Percentiles rank a stretch among this genome's conserved stretches.
Conservation (phyloP, 2,797 vertebrate genomes). For the Lithobates sylvaticus region DNA sequence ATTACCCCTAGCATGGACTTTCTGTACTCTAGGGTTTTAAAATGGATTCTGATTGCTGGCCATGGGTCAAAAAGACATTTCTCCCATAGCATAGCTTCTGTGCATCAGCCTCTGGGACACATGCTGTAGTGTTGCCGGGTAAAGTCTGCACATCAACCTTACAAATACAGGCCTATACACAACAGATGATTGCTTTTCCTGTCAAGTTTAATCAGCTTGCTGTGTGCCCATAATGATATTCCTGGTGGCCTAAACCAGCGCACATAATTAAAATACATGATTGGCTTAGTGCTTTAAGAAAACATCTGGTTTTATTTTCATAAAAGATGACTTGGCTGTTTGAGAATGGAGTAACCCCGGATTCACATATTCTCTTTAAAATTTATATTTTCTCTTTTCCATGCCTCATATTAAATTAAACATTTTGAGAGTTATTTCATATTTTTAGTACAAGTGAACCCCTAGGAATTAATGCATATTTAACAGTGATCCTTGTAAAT, state of each 20-base stretch:
- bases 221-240: conserved; percentile 78
- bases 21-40: no score
- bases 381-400: conserved; percentile 81
- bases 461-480: conserved; percentile 80
- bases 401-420: conserved; percentile 81
- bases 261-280: conserved; percentile 85
- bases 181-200: conserved; percentile 76
- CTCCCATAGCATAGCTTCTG: background rate
- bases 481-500: conserved; percentile 84
- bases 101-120: background rate
- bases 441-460: conserved; percentile 76
- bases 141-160: background rate
- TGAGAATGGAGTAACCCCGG: conserved; percentile 82
- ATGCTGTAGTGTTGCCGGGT: background rate
- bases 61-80: background rate
- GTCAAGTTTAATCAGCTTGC: conserved; percentile 81
- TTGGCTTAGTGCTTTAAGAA: conserved; percentile 83
- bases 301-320: conserved; percentile 88
- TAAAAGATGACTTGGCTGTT: conserved; percentile 85
- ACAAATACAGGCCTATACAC: background rate
- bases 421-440: conserved; percentile 78
- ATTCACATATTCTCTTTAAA: conserved; percentile 82
- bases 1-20: no score
- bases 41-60: background rate
- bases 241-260: conserved; percentile 82